Evolutionary conservation across 2,888 invertebrate genomes (phyloP), one percentile per base, ranked within the genome.

Genomic region (Volucella inanis): DNA sequence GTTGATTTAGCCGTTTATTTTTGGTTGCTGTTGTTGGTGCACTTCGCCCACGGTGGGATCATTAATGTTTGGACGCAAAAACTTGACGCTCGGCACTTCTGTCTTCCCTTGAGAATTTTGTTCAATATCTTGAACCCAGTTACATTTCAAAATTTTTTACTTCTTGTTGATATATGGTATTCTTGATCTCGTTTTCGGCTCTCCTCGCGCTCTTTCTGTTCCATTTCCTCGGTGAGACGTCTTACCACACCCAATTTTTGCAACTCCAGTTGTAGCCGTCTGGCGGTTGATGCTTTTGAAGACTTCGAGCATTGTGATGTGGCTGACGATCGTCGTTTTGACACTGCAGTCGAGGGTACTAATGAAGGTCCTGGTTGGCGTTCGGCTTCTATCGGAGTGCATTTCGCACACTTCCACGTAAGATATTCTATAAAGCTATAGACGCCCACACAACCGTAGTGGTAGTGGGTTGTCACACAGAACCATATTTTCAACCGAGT

Each of bases 91-190:
- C n/a, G n/a, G n/a, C n/a, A n/a, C n/a, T n/a, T n/a, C n/a, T n/a
- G n/a, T n/a, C n/a, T n/a, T n/a, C n/a, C n/a, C n/a, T n/a, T n/a
- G n/a, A n/a, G n/a, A 47, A 47, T 47, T 8, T 47, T 10, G 45
- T n/a, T 2, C 45, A 47, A 47, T n/a, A 47, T 47, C 45, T 47
- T 47, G 10, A 47, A 47, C 12, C 45, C 45, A 47, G 9, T 47
- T 47, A 12, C 45, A 12, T 47, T 10, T 8, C 12, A 47, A 47
- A 47, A 47, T 47, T 47, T 47, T 15, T 41, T 71, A 71, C 31
- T 71, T 57, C 31, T 71, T 71, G 41, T 70, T 18, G 15, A 70
- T 49, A 50, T 70, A n/a, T n/a, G n/a, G n/a, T n/a, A 70, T 3
- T 70, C 57, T 39, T 39, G 45, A 15, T 70, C 18, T 1, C 18